A percentile compares a stretch with the other conserved stretches of the same genome.
phyloP scores from a whole-genome alignment of 2,888 invertebrate genomes.

The Dexiosoma caninum region DNA sequence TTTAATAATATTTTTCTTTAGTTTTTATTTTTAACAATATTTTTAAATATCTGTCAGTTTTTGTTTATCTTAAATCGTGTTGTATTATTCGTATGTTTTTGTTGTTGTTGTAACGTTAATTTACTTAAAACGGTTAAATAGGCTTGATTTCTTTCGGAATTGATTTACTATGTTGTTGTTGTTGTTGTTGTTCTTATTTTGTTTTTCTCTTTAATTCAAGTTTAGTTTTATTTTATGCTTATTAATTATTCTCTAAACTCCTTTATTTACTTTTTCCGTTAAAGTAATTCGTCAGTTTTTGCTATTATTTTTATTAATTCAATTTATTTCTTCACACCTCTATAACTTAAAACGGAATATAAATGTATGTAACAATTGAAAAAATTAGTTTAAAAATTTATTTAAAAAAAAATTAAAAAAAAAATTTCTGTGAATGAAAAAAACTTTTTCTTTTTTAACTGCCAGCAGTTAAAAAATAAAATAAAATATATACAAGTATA shows the following conservation, averaged over 20 bases:
- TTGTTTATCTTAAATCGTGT: slow-evolving; percentile 55
- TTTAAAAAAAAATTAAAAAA: neutral
- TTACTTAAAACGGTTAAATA: slow-evolving; percentile 52
- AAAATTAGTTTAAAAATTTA: slow-evolving; percentile 11
- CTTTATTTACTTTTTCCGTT: slow-evolving; percentile 64
- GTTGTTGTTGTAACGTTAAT: slow-evolving; percentile 56
- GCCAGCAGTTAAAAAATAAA: slow-evolving; percentile 57
- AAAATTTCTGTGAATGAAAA: neutral
- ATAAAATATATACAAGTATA: too few species aligned
- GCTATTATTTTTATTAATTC: slow-evolving; percentile 38
- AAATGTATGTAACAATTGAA: too few species aligned
- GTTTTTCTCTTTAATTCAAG: slow-evolving; percentile 28
- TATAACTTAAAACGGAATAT: too few species aligned
- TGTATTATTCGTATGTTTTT: slow-evolving; percentile 51
- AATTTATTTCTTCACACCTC: slow-evolving; percentile 47
- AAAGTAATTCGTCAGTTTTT: slow-evolving; percentile 66
- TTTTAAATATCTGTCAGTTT: slow-evolving; percentile 54
- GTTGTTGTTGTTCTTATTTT: too few species aligned
- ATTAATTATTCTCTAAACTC: slow-evolving; percentile 56
- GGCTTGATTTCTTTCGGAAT: slow-evolving; percentile 47
- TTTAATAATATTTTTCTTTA: slow-evolving; percentile 1
- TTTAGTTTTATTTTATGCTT: slow-evolving; percentile 29
- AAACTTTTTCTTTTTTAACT: slow-evolving; percentile 40
- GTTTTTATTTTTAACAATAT: slow-evolving; percentile 44
- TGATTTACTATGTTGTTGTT: slow-evolving; percentile 26